Evolutionary conservation across 2,113 vertebrate species (phyloP).

Genomic region (Phycodurus eques): DNA sequence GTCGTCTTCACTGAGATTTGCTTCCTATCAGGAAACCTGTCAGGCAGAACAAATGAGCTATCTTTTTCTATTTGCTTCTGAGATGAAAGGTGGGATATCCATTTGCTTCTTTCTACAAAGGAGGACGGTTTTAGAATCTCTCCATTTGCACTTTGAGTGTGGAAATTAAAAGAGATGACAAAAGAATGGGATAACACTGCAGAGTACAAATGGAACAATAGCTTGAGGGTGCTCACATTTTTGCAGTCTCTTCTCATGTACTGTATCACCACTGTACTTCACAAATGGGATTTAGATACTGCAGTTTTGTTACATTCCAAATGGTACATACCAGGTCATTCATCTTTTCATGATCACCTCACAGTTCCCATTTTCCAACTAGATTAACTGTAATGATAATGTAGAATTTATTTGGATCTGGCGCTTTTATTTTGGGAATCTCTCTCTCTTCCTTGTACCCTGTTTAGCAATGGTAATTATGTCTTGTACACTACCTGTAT

Average conservation of each 20-base stretch:
- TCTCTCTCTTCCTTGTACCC: not conserved
- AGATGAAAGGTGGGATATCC: not conserved
- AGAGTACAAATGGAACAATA: constrained; percentile 16
- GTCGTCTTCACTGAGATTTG: constrained; percentile 22
- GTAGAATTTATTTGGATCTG: not conserved
- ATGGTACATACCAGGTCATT: not conserved
- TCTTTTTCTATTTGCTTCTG: constrained; percentile 10
- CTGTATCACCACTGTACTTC: not conserved
- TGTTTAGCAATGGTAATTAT: not conserved
- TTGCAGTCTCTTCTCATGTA: not conserved
- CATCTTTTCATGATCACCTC: not conserved
- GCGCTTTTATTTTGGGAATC: not conserved
- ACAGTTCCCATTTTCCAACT: not conserved
- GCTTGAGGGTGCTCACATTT: constrained; percentile 11
- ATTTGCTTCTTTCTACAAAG: constrained; percentile 7
- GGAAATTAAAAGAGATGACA: constrained; percentile 16
- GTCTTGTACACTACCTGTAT: too few species aligned
- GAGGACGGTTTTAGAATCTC: constrained; percentile 14
- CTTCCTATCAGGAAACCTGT: constrained; percentile 32
- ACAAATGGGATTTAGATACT: constrained; percentile 5
- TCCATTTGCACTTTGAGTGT: constrained; percentile 21
- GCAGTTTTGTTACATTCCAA: not conserved
- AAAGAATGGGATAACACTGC: constrained; percentile 4
- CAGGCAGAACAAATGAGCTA: constrained; percentile 30
- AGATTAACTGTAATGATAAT: not conserved